Percentiles rank a stretch among this genome's conserved stretches.
Conservation (phyloP, 2,797 vertebrate species). For the Gallinago stenura region DNA sequence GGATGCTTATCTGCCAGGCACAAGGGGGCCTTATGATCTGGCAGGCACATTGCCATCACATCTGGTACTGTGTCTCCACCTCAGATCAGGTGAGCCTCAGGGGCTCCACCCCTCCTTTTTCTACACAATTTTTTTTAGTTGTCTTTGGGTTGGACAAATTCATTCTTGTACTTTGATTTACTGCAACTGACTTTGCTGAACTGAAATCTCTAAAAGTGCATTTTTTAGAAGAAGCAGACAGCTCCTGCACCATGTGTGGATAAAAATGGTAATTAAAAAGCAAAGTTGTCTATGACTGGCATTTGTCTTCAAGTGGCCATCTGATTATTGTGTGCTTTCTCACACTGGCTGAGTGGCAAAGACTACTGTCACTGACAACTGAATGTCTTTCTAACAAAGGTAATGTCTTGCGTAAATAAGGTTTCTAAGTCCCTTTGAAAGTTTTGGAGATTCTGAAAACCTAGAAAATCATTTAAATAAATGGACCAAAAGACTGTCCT, state of each 20-base stretch:
- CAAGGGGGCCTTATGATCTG: fast-evolving
- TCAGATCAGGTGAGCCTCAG: neutral
- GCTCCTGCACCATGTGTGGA: neutral
- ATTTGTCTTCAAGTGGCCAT: neutral
- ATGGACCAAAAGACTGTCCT: neutral
- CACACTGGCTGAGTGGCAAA: neutral
- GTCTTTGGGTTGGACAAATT: neutral
- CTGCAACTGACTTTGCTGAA: neutral
- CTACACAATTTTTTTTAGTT: neutral
- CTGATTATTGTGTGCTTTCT: neutral
- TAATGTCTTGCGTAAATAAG: neutral
- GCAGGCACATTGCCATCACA: neutral
- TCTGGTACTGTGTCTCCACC: neutral
- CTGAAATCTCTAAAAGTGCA: neutral
- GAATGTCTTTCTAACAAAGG: neutral
- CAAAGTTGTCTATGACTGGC: neutral
- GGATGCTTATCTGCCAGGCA: neutral
- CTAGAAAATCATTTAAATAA: neutral
- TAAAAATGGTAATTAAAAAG: neutral
- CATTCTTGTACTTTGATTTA: neutral
- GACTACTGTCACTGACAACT: neutral
- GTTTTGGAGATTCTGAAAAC: neutral
- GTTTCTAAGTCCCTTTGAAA: neutral
- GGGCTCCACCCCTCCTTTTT: neutral
- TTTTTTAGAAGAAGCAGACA: neutral